Percentiles rank a stretch among this genome's conserved stretches.
phyloP scores from a whole-genome alignment of 2,888 invertebrate genomes.

The Agriopis marginaria region DNA sequence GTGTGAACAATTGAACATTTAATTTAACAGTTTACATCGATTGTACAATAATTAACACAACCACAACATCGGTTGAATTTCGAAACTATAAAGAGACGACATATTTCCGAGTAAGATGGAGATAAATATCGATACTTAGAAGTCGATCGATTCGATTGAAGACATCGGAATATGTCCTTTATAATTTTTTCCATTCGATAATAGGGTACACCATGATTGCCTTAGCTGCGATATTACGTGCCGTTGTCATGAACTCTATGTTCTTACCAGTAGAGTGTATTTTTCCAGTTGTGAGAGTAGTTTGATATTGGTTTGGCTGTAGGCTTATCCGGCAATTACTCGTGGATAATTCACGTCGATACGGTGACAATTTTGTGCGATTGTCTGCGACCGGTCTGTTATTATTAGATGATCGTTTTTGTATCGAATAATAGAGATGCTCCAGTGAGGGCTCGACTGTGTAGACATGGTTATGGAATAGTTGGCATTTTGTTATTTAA shows the following conservation, averaged over 20 bases:
- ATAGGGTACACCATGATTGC: constrained; percentile 46
- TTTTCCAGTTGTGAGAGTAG: constrained; percentile 28
- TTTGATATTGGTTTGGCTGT: constrained; percentile 50
- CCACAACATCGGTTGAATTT: constrained; percentile 22
- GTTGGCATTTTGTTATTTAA: neutral
- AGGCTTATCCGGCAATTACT: constrained; percentile 71
- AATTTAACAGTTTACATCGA: constrained; percentile 42
- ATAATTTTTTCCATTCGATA: constrained; percentile 64
- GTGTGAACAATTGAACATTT: constrained; percentile 39
- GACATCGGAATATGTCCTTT: constrained; percentile 42
- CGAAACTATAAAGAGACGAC: constrained; percentile 44
- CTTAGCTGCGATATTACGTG: constrained; percentile 26
- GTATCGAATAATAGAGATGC: constrained; percentile 27
- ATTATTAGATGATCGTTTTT: constrained; percentile 49
- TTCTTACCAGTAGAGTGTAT: constrained; percentile 38
- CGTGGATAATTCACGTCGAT: constrained; percentile 64
- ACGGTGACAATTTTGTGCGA: constrained; percentile 72
- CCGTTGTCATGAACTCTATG: constrained; percentile 35
- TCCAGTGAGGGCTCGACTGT: neutral
- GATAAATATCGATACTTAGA: constrained; percentile 65
- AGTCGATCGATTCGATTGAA: constrained; percentile 68
- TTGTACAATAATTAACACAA: constrained; percentile 47
- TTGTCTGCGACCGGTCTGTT: constrained; percentile 53
- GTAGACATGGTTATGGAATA: neutral
- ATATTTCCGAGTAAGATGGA: constrained; percentile 66